phyloP scores from a whole-genome alignment of 2,888 invertebrate species.

The Apodemia hepburni region DNA sequence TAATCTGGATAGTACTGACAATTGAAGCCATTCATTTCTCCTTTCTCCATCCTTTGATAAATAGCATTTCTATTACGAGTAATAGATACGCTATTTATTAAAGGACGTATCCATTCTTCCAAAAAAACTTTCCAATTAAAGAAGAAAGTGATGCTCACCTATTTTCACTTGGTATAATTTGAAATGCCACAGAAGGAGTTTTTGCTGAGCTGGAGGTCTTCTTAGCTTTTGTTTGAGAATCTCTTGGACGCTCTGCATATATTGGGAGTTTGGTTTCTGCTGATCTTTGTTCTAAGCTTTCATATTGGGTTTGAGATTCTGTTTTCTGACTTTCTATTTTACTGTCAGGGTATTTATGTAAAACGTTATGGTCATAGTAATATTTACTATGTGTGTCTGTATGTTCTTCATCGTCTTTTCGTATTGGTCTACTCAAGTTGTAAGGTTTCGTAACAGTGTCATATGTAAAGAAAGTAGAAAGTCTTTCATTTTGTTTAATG shows the following conservation, averaged over 20 bases:
- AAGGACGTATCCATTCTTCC: constrained; percentile 1
- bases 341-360: constrained; percentile 57
- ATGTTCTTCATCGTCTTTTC: constrained; percentile 56
- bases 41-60: too few species aligned
- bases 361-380: constrained; percentile 64
- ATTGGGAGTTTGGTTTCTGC: constrained; percentile 44
- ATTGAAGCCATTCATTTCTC: too few species aligned
- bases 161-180: constrained; percentile 74
- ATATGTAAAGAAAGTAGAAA: constrained; percentile 65
- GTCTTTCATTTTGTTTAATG: constrained; percentile 42
- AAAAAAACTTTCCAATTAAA: not conserved
- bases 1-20: too few species aligned
- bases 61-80: too few species aligned
- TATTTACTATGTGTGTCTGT: constrained; percentile 53
- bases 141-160: constrained; percentile 46
- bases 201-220: constrained; percentile 52
- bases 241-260: constrained; percentile 32
- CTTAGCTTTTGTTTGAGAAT: constrained; percentile 16
- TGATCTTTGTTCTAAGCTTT: constrained; percentile 55
- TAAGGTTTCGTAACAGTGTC: constrained; percentile 68
- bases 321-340: constrained; percentile 34
- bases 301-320: constrained; percentile 29
- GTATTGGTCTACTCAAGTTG: constrained; percentile 57
- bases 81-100: too few species aligned
- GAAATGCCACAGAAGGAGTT: constrained; percentile 67